Evolutionary conservation across 1,140 invertebrate species (phyloP).

Genomic region (Sitophilus oryzae): DNA sequence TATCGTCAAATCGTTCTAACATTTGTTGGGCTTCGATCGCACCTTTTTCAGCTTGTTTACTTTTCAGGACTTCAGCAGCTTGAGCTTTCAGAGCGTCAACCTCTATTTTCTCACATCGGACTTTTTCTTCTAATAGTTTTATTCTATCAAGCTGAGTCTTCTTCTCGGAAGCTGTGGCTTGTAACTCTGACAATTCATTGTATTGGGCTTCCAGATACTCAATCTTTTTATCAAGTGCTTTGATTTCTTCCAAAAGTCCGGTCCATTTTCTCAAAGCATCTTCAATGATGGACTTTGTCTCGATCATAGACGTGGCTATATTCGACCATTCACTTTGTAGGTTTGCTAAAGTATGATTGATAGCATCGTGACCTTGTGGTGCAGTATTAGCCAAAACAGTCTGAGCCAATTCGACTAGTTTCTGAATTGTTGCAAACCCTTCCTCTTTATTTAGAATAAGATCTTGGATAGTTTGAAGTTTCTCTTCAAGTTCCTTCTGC

Average conservation of each 20-base stretch:
- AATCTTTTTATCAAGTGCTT: constrained; percentile 76
- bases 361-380: constrained; percentile 75
- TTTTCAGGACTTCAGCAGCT: constrained; percentile 80
- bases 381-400: constrained; percentile 89
- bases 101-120: constrained; percentile 85
- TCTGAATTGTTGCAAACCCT: constrained; percentile 81
- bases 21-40: constrained; percentile 80
- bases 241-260: constrained; percentile 80
- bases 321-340: constrained; percentile 88
- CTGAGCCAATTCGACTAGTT: constrained; percentile 81
- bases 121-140: constrained; percentile 81
- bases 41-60: constrained; percentile 74
- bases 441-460: constrained; percentile 84
- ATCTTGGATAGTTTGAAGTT: constrained; percentile 79
- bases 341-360: constrained; percentile 75
- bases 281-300: constrained; percentile 82
- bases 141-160: constrained; percentile 77
- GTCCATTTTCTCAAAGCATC: constrained; percentile 87
- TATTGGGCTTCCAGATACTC: constrained; percentile 68
- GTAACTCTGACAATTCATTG: constrained; percentile 66
- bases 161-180: constrained; percentile 79
- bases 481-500: constrained; percentile 79
- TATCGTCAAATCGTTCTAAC: constrained; percentile 70
- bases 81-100: constrained; percentile 83
- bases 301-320: constrained; percentile 80